Conservation (phyloP, 2,888 invertebrate species). For the Plemyria rubiginata region DNA sequence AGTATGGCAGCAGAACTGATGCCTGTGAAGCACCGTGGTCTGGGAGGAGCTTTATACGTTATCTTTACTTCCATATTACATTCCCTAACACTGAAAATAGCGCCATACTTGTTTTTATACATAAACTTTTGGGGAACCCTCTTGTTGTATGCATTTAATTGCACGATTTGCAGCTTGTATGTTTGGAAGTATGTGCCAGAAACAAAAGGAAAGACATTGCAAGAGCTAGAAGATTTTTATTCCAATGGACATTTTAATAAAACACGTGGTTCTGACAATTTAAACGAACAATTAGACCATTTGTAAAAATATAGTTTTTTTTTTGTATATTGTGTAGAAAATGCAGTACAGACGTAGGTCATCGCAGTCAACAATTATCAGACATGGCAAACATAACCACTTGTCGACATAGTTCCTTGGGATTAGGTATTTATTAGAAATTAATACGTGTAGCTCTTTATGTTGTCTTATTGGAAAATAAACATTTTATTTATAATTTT, state of each 20-base stretch:
- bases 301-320: not conserved
- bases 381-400: not conserved
- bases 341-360: not conserved
- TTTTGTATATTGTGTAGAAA: not conserved
- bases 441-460: too few species aligned
- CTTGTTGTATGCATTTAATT: constrained; percentile 28
- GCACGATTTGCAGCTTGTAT: constrained; percentile 27
- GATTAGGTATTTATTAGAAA: too few species aligned
- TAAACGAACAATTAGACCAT: not conserved
- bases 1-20: constrained; percentile 34
- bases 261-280: not conserved
- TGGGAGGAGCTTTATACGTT: constrained; percentile 35
- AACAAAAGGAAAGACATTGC: constrained; percentile 38
- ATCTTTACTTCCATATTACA: constrained; percentile 34
- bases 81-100: constrained; percentile 28
- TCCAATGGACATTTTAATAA: constrained; percentile 13
- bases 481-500: too few species aligned
- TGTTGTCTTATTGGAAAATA: too few species aligned
- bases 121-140: constrained; percentile 36
- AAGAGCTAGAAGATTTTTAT: constrained; percentile 39
- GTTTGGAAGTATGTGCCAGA: constrained; percentile 41
- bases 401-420: too few species aligned
- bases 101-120: constrained; percentile 35
- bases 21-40: constrained; percentile 37
- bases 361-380: not conserved